Base-by-base conservation (phyloP, 1,140 invertebrate genomes). In the Telenomus remus region DNA sequence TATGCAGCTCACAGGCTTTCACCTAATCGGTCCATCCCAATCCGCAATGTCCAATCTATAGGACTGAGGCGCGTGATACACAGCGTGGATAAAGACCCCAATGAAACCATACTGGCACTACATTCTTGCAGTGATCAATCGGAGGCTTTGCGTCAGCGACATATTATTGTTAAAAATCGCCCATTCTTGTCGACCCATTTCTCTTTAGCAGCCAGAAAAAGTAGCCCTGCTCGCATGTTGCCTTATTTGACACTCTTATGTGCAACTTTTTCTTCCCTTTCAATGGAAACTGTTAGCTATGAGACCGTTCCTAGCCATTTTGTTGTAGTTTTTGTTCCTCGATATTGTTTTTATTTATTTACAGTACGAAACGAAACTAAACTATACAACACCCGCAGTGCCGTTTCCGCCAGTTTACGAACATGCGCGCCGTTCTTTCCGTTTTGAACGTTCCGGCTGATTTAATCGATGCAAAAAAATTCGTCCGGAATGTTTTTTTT, bases 81-180 rank as follows among this genome's bases (percentile, higher is more conserved):
- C 59, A 39, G 35, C 48, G 47, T 27, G 59, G 72, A 69, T 64
- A 75, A 68, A 57, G 63, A 55, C 53, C 34, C 16, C 6, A 63
- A 66, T 56, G 44, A 57, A 56, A 57, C 56, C 56, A 49, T 66
- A 66, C 35, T 54, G 34, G 37, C 19, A 27, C n/a, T 19, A 46
- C 46, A 46, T 42, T 53, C 14, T 56, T 37, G 39, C 46, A 39
- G 55, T 69, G 60, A 69, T 69, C 53, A 75, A 75, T 75, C 54
- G 59, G 55, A 6, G 34, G 59, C 72, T 75, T 68, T 75, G 72
- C 64, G n/a, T 14, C 51, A 44, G 43, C 35, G 33, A 33, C 27
- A 33, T 53, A 64, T 69, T 75, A 64, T 64, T 54, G 63, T 64
- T 68, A 57, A 75, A 75, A 68, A 75, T 64, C 34, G 51, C 34